phyloP scores from a whole-genome alignment of 1,140 invertebrate genomes.

The Listronotus bonariensis region DNA sequence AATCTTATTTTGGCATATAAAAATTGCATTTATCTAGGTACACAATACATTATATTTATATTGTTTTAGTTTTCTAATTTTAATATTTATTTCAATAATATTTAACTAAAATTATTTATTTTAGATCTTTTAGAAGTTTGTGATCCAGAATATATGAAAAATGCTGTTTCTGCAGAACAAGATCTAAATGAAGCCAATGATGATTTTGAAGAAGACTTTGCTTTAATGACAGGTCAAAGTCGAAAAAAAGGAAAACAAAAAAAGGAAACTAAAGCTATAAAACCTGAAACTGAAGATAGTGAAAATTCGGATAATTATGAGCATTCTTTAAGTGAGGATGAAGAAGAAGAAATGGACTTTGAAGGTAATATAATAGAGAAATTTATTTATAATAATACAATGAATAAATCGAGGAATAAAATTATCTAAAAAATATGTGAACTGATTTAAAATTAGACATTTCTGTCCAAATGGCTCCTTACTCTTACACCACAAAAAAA shows the following conservation, averaged over 20 bases:
- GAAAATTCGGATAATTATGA: slow-evolving; percentile 31
- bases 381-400: too few relatives aligned
- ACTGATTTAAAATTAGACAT: too few relatives aligned
- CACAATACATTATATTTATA: too few relatives aligned
- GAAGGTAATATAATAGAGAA: slow-evolving; percentile 6
- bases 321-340: slow-evolving; percentile 21
- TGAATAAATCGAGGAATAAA: too few relatives aligned
- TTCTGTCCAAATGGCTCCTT: too few relatives aligned
- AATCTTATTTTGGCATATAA: too few relatives aligned
- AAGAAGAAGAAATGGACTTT: slow-evolving; percentile 28
- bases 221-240: slow-evolving; percentile 50
- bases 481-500: too few relatives aligned
- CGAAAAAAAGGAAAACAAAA: slow-evolving; percentile 20
- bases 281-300: slow-evolving; percentile 38
- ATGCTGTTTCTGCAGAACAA: slow-evolving; percentile 65
- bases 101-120: slow-evolving; percentile 18
- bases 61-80: slow-evolving; percentile 4
- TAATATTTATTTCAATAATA: neutral
- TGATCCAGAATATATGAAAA: slow-evolving; percentile 71
- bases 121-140: slow-evolving; percentile 80
- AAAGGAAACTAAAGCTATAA: slow-evolving; percentile 33
- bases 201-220: slow-evolving; percentile 70
- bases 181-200: slow-evolving; percentile 65
- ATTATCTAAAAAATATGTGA: too few relatives aligned
- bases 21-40: too few relatives aligned